phyloP scores from a whole-genome alignment of 2,797 vertebrate genomes.

The Phoebastria nigripes region DNA sequence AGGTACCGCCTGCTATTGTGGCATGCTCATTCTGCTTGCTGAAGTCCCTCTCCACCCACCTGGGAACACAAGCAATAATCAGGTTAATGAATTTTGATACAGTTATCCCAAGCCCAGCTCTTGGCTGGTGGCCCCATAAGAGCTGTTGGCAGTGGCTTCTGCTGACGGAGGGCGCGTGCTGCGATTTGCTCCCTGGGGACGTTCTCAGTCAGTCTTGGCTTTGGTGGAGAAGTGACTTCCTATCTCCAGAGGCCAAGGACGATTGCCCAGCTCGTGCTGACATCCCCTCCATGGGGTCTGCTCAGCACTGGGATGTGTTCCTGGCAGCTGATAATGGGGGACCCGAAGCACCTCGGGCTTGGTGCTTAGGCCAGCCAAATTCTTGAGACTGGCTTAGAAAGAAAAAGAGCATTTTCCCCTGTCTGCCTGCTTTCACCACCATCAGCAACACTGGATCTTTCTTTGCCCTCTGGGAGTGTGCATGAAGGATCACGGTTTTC shows the following conservation, averaged over 20 bases:
- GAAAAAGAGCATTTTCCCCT: background rate
- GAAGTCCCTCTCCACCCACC: background rate
- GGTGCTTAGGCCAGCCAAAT: background rate
- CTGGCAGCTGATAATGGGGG: background rate
- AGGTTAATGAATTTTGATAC: background rate
- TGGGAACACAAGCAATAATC: background rate
- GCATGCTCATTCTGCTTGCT: background rate
- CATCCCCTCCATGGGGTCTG: background rate
- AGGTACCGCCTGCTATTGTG: background rate
- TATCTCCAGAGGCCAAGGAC: background rate
- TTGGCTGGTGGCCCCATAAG: background rate
- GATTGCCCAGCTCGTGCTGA: fast-evolving
- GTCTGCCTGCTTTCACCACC: background rate
- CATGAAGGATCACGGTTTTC: background rate
- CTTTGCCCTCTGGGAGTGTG: background rate
- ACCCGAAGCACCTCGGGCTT: fast-evolving
- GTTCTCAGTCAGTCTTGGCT: background rate
- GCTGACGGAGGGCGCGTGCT: background rate
- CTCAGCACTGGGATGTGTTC: background rate
- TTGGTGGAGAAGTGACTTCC: background rate
- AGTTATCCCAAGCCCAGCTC: background rate
- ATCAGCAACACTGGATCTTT: background rate
- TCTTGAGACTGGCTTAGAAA: background rate
- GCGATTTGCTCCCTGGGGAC: background rate
- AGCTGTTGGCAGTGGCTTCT: background rate